A percentile compares a stretch with the other conserved stretches of the same genome.
Evolutionary conservation across 2,797 vertebrate species (phyloP).

Genomic region (Bufotes viridis): DNA sequence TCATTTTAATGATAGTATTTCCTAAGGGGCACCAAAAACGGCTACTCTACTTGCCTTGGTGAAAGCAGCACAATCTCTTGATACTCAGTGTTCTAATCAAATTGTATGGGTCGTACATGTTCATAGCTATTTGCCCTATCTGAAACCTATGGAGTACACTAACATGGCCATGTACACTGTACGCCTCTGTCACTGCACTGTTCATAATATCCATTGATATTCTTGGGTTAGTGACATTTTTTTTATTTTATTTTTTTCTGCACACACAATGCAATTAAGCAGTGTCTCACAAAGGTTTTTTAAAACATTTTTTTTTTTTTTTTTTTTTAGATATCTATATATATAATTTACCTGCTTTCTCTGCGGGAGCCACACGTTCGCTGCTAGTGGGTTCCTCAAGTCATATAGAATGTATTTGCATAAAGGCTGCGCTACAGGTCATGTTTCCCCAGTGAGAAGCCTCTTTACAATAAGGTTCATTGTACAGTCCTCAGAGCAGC

Average conservation of each 20-base stretch:
- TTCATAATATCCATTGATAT: slow-evolving; percentile 29
- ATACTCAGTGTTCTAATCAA: slow-evolving; percentile 18
- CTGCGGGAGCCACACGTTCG: slow-evolving; percentile 36
- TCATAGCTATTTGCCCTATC: not conserved
- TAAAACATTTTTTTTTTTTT: slow-evolving; percentile 12
- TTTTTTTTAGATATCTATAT: too few species aligned
- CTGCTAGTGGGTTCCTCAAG: slow-evolving; percentile 54
- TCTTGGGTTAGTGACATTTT: slow-evolving; percentile 19
- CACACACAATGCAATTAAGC: slow-evolving; percentile 61
- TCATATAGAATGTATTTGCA: slow-evolving; percentile 55
- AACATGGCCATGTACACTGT: slow-evolving; percentile 22
- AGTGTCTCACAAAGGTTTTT: slow-evolving; percentile 30
- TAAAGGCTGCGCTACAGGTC: slow-evolving; percentile 49
- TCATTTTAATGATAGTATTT: not conserved
- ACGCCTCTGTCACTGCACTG: slow-evolving; percentile 41
- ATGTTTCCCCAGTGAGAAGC: slow-evolving; percentile 26
- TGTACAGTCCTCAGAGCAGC: slow-evolving; percentile 51
- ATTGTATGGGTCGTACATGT: slow-evolving; percentile 15
- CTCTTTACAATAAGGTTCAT: slow-evolving; percentile 28
- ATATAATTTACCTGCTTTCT: not conserved
- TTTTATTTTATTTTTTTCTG: slow-evolving; percentile 27
- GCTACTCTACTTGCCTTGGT: not conserved
- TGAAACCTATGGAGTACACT: slow-evolving; percentile 25
- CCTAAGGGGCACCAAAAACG: not conserved
- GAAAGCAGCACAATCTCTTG: slow-evolving; percentile 29